Conservation (phyloP, 1,140 invertebrate species). For the Drosophila pruinosa region DNA sequence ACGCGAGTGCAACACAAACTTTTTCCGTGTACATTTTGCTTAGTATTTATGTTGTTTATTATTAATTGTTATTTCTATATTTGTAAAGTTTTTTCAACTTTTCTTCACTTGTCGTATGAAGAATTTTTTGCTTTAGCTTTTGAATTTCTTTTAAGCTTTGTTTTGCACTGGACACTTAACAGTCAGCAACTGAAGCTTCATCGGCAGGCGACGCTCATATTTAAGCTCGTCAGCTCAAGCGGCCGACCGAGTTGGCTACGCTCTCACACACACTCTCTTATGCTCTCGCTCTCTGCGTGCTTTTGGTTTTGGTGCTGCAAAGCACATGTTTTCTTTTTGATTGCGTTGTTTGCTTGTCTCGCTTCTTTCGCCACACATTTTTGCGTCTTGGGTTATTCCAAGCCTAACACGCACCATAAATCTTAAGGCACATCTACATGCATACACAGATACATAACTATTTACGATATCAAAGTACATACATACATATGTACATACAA, state of each 20-base stretch:
- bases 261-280: not conserved
- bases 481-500: not conserved
- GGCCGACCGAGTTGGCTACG: not conserved
- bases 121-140: not conserved
- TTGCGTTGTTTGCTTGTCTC: constrained; percentile 33
- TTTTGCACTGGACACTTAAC: constrained; percentile 53
- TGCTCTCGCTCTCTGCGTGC: not conserved
- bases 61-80: constrained; percentile 14
- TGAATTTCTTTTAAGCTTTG: constrained; percentile 4
- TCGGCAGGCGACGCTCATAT: constrained; percentile 54
- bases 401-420: constrained; percentile 59
- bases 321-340: constrained; percentile 71
- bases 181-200: constrained; percentile 64
- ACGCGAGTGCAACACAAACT: constrained; percentile 58
- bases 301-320: not conserved
- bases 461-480: constrained; percentile 1
- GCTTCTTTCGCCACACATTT: constrained; percentile 35
- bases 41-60: constrained; percentile 22
- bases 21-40: constrained; percentile 68
- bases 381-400: constrained; percentile 65
- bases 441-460: constrained; percentile 2
- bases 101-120: constrained; percentile 1
- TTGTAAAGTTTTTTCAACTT: not conserved
- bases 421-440: constrained; percentile 31
- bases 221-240: constrained; percentile 37